Evolutionary conservation across 2,113 vertebrate species (phyloP), one percentile per base, ranked within the genome.

Genomic region (Onychostoma macrolepis): DNA sequence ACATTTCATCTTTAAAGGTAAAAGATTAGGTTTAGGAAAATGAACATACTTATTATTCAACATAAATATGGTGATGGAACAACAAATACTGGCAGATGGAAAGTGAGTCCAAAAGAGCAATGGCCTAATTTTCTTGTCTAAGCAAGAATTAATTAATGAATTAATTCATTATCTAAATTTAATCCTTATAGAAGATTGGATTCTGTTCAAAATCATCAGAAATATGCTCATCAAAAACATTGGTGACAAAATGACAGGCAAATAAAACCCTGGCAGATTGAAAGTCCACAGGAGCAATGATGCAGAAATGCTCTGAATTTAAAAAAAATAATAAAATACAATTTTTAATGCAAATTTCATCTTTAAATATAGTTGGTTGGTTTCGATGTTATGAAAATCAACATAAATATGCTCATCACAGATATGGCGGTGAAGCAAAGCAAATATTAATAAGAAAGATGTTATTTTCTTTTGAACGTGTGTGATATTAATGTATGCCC

Each of bases 361-460:
- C 21, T 84, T 74, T 56, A 71, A 83, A 83, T 74, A 74, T 74
- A 53, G 48, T 26, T 17, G 30, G 30, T 48, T 5, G 17, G 43
- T 13, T 45, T 83, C 41, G 13, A 45, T 83, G 65, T 50, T 83
- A 71, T 53, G 81, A 71, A 71, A 69, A 53, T 83, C 26, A 71
- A 21, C 65, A 83, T 53, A 53, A 48, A 71, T 56, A 78, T 72
- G 76, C 50, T 53, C 81, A 71, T 71, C 81, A 71, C 10, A 24
- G 38, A 69, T 4, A 17, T 53, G 38, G 83, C 36, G 26, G 13
- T 41, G 80, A 58, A 77, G 30, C 11, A 86, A 88, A 92, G 87
- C 76, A 89, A 89, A 88, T 48, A 87, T 79, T 77, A 58, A 72
- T 86, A 86, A 74, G 80, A 75, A 71, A 83, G 63, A 86, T 90